Evolutionary conservation across 2,888 invertebrate species (phyloP), one percentile per base, ranked within the genome.

Genomic region (Chaetogeoica ovagalla): DNA sequence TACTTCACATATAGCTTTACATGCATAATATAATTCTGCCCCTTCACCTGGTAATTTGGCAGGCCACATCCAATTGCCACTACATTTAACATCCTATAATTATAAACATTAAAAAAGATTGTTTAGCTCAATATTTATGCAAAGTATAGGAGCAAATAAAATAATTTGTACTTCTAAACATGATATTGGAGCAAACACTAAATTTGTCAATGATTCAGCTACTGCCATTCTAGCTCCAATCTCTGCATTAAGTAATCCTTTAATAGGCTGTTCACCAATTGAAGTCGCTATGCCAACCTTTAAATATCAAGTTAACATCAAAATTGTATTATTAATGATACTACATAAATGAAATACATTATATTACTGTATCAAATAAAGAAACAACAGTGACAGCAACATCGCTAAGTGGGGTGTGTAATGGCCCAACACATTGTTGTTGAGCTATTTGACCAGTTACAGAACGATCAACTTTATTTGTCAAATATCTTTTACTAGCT

Each of bases 51-150:
- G 92, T 23, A 96, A 88, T 88, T 98, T 98, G 17, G 98, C 98
- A 0, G 97, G 93, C 98, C 98, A 99, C 99, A 99, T 99, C 98
- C 98, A 99, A 87, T 99, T 99, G n/a, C 96, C 98, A 62, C 96
- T 97, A 86, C 98, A 98, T 87, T 98, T 99, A 1, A 98, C 93
- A 87, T 99, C 98, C 87, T 92, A 88, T 15, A 83, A 82, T n/a
- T 9, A 62, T 66, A 60, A 39, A 21, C 13, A 70, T 69, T 57
- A 17, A 60, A 62, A 63, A 72, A 63, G 11, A 48, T 48, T 17
- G 0, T 19, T 43, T 63, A 21, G 13, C 19, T 39, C 19, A 30
- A 23, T 11, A 62, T 30, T 2, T 65, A 73, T 30, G 23, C 23
- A 30, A 21, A 60, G 17, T 30, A 57, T 39, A 59, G n/a, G n/a